phyloP scores from a whole-genome alignment of 37 sponge, comb jelly and placozoan genomes.

The Hexactinellida sp. region DNA sequence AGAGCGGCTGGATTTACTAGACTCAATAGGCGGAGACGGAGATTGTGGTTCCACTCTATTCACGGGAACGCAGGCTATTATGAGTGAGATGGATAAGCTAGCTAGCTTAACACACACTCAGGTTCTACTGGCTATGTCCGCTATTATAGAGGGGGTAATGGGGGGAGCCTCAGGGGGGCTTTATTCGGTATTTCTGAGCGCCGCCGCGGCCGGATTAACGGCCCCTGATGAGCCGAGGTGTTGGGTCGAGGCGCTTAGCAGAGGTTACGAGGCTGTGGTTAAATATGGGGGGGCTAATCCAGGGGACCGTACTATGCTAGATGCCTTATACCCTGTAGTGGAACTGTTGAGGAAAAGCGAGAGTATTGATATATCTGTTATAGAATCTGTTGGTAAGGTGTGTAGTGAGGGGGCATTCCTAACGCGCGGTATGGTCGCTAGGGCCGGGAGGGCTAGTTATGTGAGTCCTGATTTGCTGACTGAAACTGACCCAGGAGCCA shows the following conservation, averaged over 20 bases:
- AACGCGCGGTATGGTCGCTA: conserved; percentile 50
- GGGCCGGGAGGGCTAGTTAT: conserved; percentile 69
- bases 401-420: conserved; percentile 37
- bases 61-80: conserved; percentile 38
- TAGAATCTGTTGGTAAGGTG: conserved; percentile 29
- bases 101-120: background rate
- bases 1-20: conserved; percentile 63
- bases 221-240: background rate
- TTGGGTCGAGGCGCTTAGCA: background rate
- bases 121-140: background rate
- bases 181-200: conserved; percentile 20
- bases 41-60: conserved; percentile 82
- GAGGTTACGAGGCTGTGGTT: background rate
- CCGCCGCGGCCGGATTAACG: conserved; percentile 13
- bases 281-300: conserved; percentile 61
- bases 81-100: background rate
- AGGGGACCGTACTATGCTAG: conserved; percentile 70
- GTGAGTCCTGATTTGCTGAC: conserved; percentile 41
- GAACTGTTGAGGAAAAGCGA: background rate
- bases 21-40: conserved; percentile 81
- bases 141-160: conserved; percentile 22
- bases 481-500: conserved; percentile 64
- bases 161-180: conserved; percentile 28
- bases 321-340: background rate
- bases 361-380: background rate